phyloP scores from a whole-genome alignment of 2,888 invertebrate genomes.

The Apamea crenata region DNA sequence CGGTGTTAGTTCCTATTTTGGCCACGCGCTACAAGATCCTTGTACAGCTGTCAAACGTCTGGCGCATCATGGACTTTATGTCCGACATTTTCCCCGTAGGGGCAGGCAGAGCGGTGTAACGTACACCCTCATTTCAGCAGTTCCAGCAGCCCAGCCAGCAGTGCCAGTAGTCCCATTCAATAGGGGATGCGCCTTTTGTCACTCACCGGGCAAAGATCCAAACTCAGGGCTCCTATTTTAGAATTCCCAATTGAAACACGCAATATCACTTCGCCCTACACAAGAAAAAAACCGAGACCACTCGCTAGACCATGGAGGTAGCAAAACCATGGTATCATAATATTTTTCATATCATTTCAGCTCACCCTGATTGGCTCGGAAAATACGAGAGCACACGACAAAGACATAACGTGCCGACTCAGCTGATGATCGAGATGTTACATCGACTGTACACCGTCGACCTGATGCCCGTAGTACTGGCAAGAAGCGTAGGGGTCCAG shows the following conservation, averaged over 20 bases:
- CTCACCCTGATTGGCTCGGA: constrained; percentile 92
- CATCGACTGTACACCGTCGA: constrained; percentile 95
- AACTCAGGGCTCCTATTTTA: background rate
- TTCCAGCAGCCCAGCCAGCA: too few species aligned
- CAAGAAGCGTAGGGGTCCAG: constrained; percentile 95
- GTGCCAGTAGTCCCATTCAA: background rate
- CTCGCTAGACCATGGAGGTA: background rate
- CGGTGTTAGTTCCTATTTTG: too few species aligned
- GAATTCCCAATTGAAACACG: background rate
- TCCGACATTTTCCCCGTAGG: too few species aligned
- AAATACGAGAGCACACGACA: constrained; percentile 96
- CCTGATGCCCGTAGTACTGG: constrained; percentile 93
- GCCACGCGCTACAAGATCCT: too few species aligned
- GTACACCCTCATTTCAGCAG: background rate
- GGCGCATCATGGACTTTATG: too few species aligned
- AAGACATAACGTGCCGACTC: constrained; percentile 96
- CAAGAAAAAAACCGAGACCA: background rate
- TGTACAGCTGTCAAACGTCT: too few species aligned
- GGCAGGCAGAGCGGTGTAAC: background rate
- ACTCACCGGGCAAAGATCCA: too few species aligned
- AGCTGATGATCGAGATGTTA: constrained; percentile 96
- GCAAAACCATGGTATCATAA: background rate
- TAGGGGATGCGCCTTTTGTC: background rate
- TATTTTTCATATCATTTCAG: constrained; percentile 79
- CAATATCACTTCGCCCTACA: background rate